Evolutionary conservation across 2,888 invertebrate genomes (phyloP), one percentile per base, ranked within the genome.

Genomic region (Oxyscelio sp.): DNA sequence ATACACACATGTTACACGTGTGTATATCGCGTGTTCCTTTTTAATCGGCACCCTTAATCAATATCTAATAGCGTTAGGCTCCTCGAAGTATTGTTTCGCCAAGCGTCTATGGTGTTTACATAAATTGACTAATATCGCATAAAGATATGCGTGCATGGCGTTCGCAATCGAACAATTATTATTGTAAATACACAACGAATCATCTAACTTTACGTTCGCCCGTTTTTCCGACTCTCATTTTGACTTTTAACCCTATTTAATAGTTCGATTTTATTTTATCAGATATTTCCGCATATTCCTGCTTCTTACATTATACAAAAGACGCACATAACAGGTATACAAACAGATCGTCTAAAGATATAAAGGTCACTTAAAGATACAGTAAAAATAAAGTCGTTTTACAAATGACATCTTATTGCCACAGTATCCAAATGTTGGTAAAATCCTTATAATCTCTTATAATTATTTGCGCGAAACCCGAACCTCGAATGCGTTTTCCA

Each of bases 401-500:
- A 40, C 59, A 73, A 83, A 31, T 77, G 73, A 83, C 78, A 68
- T 78, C 78, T 78, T 78, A 68, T 58, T 52, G 45, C 15, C 52
- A 70, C 50, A 74, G 13, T 40, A 15, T 59, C 5, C 75, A 66
- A 34, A 43, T 50, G 66, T 38, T 79, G 54, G 61, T 58, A 52
- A 0, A 59, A 75, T 74, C 70, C 70, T 84, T 84, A 84, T 58
- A 79, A 79, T 84, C 79, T 74, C 65, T 80, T 89, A 50, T 90
- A 83, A 83, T 83, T 83, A 77, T 83, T 83, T 59, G 82, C 83
- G 89, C 91, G 91, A 77, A 88, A 90, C 56, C 92, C 91, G 88
- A 92, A 93, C 88, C 89, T 93, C 90, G 92, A 93, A 90, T 92
- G 92, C 90, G 90, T 91, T 87, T 92, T 92, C 91, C 90, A 91